Conservation (phyloP, 2,888 invertebrate species). For the Clusia tigrina region DNA sequence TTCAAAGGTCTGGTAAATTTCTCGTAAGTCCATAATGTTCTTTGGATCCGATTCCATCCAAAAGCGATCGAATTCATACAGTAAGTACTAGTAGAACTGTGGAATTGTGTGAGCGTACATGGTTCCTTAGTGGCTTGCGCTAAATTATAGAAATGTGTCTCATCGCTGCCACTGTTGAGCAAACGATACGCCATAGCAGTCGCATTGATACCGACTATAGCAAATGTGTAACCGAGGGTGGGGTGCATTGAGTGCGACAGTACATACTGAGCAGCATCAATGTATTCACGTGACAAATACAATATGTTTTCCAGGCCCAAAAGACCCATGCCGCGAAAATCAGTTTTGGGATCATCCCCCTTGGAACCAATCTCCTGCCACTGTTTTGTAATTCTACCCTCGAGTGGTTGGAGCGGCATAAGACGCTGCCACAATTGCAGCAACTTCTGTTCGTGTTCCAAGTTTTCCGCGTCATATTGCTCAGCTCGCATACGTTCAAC, state of each 20-base stretch:
- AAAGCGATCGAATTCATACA: constrained; percentile 92
- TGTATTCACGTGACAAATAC: constrained; percentile 85
- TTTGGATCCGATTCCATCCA: constrained; percentile 92
- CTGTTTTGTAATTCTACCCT: constrained; percentile 82
- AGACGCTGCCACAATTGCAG: constrained; percentile 80
- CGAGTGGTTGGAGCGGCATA: constrained; percentile 77
- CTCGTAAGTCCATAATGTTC: constrained; percentile 95
- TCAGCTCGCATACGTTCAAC: constrained; percentile 79
- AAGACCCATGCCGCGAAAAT: constrained; percentile 97
- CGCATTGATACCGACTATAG: constrained; percentile 94
- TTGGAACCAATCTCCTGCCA: constrained; percentile 97
- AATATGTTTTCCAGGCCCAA: constrained; percentile 91
- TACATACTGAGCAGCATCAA: constrained; percentile 80
- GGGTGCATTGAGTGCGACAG: constrained; percentile 90
- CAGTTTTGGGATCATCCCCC: constrained; percentile 97
- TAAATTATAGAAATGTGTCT: constrained; percentile 90
- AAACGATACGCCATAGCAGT: constrained; percentile 89
- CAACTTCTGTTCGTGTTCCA: constrained; percentile 81
- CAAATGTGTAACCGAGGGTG: constrained; percentile 85
- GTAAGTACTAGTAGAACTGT: constrained; percentile 92
- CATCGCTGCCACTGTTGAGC: constrained; percentile 81
- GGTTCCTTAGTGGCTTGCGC: constrained; percentile 67
- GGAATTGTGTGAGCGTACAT: constrained; percentile 79
- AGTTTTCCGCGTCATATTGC: constrained; percentile 76
- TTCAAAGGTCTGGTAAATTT: constrained; percentile 86